Evolutionary conservation across 1,140 invertebrate genomes (phyloP).

Genomic region (Nilaparvata lugens): DNA sequence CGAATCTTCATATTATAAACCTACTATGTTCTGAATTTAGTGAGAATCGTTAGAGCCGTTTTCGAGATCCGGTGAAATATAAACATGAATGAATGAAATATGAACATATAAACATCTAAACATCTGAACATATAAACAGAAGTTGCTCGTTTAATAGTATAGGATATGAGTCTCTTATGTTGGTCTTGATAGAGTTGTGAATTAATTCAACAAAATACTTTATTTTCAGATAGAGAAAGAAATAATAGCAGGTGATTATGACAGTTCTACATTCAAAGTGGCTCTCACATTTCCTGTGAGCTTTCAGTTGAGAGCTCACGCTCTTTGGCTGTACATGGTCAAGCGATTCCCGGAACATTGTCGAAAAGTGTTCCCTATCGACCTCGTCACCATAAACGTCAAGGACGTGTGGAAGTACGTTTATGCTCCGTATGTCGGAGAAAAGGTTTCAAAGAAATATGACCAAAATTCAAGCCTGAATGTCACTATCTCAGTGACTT

Average conservation of each 20-base stretch:
- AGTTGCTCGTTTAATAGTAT: too few relatives aligned
- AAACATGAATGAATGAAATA: too few relatives aligned
- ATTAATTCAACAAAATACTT: too few relatives aligned
- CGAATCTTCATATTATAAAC: too few relatives aligned
- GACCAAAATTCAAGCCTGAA: conserved; percentile 42
- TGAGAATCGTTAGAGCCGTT: too few relatives aligned
- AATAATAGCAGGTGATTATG: conserved; percentile 34
- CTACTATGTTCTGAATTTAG: too few relatives aligned
- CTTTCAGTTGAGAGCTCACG: conserved; percentile 36
- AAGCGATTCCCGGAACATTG: conserved; percentile 28
- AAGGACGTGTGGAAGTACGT: conserved; percentile 60
- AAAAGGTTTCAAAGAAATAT: conserved; percentile 36
- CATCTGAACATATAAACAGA: too few relatives aligned
- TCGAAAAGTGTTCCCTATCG: conserved; percentile 32
- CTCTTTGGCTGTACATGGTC: conserved; percentile 36
- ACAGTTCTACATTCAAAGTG: conserved; percentile 39
- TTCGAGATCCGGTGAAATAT: too few relatives aligned
- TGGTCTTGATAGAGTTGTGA: too few relatives aligned
- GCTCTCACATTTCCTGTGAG: conserved; percentile 41
- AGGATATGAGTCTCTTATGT: too few relatives aligned
- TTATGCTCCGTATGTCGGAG: conserved; percentile 37
- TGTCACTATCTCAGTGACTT: conserved; percentile 41
- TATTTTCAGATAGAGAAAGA: conserved; percentile 33
- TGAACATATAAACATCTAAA: too few relatives aligned
- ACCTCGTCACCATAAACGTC: conserved; percentile 31